Conservation (phyloP, 2,888 invertebrate genomes). For the Drosophila nr. perissopoda region DNA sequence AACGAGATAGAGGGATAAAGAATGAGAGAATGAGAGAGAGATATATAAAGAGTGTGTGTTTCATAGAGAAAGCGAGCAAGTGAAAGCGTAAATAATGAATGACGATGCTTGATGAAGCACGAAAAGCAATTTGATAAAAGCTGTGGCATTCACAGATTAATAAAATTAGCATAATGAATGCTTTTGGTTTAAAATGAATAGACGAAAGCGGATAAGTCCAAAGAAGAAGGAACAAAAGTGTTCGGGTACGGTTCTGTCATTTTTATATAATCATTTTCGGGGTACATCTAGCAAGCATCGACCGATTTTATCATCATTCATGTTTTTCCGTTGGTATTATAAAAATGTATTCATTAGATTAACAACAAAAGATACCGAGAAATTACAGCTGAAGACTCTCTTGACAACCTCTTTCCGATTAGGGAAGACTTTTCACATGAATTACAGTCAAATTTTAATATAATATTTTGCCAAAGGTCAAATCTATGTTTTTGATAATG, state of each 20-base stretch:
- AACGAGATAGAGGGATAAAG: not conserved
- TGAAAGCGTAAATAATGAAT: slow-evolving; percentile 21
- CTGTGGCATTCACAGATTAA: slow-evolving; percentile 45
- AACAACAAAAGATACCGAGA: not conserved
- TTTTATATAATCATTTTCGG: not conserved
- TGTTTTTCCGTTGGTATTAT: too few species aligned
- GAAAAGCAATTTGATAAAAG: slow-evolving; percentile 63
- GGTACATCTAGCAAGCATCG: not conserved
- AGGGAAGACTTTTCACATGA: not conserved
- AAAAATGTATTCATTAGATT: not conserved
- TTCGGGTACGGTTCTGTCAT: not conserved
- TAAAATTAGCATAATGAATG: slow-evolving; percentile 65
- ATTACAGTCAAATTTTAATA: not conserved
- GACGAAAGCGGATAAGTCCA: slow-evolving; percentile 21
- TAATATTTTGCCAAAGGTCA: not conserved
- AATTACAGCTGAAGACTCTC: not conserved
- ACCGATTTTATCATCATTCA: not conserved
- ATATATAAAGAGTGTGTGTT: not conserved
- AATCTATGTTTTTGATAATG: not conserved
- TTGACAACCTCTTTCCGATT: not conserved
- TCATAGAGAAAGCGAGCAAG: not conserved
- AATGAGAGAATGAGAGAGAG: not conserved
- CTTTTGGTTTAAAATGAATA: slow-evolving; percentile 51
- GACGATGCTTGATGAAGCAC: slow-evolving; percentile 54
- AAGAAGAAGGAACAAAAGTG: slow-evolving; percentile 1